phyloP scores from a whole-genome alignment of 2,888 invertebrate genomes.

The Chouioia cunea region DNA sequence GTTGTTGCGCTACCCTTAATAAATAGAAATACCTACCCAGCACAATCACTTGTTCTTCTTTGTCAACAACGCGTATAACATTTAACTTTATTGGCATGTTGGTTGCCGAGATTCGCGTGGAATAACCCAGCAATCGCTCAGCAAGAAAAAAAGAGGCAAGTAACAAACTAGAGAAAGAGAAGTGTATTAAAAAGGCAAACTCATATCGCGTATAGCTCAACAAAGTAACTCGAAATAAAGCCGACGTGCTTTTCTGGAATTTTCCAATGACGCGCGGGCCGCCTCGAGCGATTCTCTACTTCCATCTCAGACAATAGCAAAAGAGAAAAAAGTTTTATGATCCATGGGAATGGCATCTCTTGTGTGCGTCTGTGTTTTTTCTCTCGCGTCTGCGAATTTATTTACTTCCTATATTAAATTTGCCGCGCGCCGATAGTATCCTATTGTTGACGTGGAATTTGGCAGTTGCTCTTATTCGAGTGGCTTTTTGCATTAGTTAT shows the following conservation, averaged over 20 bases:
- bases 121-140: no score
- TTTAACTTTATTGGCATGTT: no score
- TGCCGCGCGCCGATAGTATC: slow-evolving; percentile 1
- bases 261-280: slow-evolving; percentile 25
- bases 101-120: no score
- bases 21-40: no score
- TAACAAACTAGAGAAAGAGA: slow-evolving; percentile 34
- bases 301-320: slow-evolving; percentile 1
- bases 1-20: no score
- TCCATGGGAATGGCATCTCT: background rate
- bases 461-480: no score
- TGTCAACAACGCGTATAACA: no score
- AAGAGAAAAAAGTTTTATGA: background rate
- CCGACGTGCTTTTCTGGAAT: slow-evolving; percentile 2
- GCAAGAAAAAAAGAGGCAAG: background rate
- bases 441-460: no score
- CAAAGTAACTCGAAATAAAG: slow-evolving; percentile 34
- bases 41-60: no score
- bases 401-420: slow-evolving; percentile 48
- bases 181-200: slow-evolving; percentile 28
- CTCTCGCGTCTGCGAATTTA: slow-evolving; percentile 23
- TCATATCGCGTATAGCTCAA: slow-evolving; percentile 16
- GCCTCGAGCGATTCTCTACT: slow-evolving; percentile 7
- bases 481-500: no score
- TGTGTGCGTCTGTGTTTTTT: no score